Conservation (phyloP, 2,797 vertebrate genomes). For the Okamejei kenojei region DNA sequence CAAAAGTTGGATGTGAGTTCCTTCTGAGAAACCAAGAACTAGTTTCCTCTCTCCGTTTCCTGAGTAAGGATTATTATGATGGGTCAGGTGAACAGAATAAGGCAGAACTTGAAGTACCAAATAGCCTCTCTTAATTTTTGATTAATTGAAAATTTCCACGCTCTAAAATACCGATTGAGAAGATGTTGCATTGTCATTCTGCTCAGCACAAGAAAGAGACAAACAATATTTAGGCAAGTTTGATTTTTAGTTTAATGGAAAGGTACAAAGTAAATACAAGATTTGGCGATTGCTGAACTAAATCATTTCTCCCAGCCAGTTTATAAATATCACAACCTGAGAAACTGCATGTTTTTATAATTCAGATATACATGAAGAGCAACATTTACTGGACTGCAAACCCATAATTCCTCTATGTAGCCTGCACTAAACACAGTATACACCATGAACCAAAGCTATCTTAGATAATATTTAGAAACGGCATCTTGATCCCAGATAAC, state of each 20-base stretch:
- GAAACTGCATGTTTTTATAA: background rate
- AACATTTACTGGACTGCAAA: background rate
- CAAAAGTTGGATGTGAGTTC: too few relatives aligned
- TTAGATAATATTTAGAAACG: background rate
- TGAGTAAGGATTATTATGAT: too few relatives aligned
- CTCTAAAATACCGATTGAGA: background rate
- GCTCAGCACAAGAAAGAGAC: background rate
- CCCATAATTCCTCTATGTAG: background rate
- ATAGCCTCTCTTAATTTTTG: background rate
- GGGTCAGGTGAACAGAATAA: background rate
- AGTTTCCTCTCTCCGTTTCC: too few relatives aligned
- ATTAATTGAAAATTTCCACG: background rate
- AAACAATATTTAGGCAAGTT: background rate
- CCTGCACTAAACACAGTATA: background rate
- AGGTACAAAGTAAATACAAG: constrained; percentile 18
- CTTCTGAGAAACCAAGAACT: too few relatives aligned
- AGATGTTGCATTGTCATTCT: background rate
- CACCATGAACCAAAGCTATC: background rate
- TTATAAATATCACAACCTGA: background rate
- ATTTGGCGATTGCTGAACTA: background rate
- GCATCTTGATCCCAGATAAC: background rate
- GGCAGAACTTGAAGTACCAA: background rate
- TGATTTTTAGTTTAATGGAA: constrained; percentile 29
- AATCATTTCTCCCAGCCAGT: background rate
- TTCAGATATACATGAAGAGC: background rate